Conservation (phyloP, 2,797 vertebrate species). For the Geotrypetes seraphini region DNA sequence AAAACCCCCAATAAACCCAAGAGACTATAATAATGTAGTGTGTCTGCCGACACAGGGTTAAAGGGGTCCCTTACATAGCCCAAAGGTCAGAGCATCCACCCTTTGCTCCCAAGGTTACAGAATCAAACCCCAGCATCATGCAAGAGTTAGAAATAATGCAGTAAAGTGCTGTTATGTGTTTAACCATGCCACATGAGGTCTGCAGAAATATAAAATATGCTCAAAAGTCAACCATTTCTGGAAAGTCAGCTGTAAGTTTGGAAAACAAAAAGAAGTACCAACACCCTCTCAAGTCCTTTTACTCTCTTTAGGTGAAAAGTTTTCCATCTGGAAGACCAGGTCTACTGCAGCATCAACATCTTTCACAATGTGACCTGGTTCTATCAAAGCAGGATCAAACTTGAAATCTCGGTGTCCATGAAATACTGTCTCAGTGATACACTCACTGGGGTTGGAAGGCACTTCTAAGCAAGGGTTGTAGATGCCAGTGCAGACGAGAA, state of each 20-base stretch:
- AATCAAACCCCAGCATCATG: too few species aligned
- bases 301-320: conserved; percentile 35
- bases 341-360: conserved; percentile 77
- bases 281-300: not conserved
- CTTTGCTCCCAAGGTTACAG: too few species aligned
- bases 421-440: conserved; percentile 52
- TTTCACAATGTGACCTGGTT: conserved; percentile 60
- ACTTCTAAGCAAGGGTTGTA: conserved; percentile 51
- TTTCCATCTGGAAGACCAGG: conserved; percentile 67
- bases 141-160: not conserved
- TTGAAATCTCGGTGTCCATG: conserved; percentile 71
- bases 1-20: too few species aligned
- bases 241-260: not conserved
- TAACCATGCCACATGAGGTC: not conserved
- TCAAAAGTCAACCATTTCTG: not conserved
- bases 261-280: not conserved
- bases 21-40: too few species aligned
- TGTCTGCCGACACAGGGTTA: too few species aligned
- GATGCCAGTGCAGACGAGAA: conserved; percentile 79
- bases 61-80: too few species aligned
- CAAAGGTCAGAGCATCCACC: too few species aligned
- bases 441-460: conserved; percentile 30
- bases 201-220: not conserved
- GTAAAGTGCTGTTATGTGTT: not conserved
- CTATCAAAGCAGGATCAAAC: conserved; percentile 66